Base-by-base conservation (phyloP, 2,888 invertebrate genomes). In the Carabus problematicus region DNA sequence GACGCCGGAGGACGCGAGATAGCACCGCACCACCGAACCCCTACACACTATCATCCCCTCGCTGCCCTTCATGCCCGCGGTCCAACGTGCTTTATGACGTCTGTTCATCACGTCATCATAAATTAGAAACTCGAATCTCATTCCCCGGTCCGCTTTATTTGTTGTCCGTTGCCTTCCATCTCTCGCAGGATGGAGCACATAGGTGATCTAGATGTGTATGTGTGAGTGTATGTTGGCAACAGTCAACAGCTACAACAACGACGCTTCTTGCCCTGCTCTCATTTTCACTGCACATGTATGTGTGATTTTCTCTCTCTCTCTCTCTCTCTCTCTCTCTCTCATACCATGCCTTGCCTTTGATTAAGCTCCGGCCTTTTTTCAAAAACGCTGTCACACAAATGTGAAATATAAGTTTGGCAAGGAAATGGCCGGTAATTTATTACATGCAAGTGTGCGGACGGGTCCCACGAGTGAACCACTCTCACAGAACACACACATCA, bases 31-130 rank as follows among this genome's bases (percentile, higher is more conserved):
- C 61, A 39, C 61, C 29, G 3, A 29, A 29, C 2, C 29, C 29
- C 29, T 29, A 6, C 6, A 8, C 39, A 3, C 49, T 47, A 62
- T 64, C 64, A 62, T 60, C 61, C n/a, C 69, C 41, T 9, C 58
- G n/a, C n/a, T n/a, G n/a, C n/a, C n/a, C n/a, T n/a, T n/a, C n/a
- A n/a, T n/a, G 4, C 8, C 14, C 68, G 63, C 49, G 68, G 63
- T 62, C 18, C 69, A 55, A 54, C 68, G 72, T 73, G 73, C 74
- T 77, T 77, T 76, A 77, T 76, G 76, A 76, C 76, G 75, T 75
- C 77, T 76, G 75, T 76, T 76, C 76, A 77, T 77, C 76, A 76
- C 74, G 74, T 73, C 72, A 71, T 74, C 75, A 75, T 75, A 76
- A 75, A 75, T 75, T 74, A 74, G 74, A 72, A 73, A 73, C 72